These are phyloP conservation scores for Capitulum mitella DNA, from an alignment of 2,888 invertebrate genomes.

Conservation along the genomic window DNA sequence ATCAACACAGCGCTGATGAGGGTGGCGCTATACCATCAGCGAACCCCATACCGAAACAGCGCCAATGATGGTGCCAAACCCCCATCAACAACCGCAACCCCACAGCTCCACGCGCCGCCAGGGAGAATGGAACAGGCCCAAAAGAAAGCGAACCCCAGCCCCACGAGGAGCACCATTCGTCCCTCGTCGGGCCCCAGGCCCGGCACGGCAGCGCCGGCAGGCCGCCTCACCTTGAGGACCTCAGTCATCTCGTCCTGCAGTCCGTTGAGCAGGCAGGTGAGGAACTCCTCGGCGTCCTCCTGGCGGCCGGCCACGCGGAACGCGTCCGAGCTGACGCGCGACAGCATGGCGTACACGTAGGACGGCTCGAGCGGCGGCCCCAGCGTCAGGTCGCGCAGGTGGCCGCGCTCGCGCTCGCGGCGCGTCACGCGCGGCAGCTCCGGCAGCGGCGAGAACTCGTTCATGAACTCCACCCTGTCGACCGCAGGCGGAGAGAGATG, in stretches of 20 bases:
- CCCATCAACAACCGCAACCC: no score
- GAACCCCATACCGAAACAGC: no score
- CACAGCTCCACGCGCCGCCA: no score
- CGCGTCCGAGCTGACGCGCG: slow-evolving; percentile 61
- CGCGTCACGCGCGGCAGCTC: slow-evolving; percentile 28
- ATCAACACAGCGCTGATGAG: no score
- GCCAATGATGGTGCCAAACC: no score
- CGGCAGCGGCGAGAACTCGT: slow-evolving; percentile 56
- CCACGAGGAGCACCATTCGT: no score
- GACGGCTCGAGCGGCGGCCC: slow-evolving; percentile 86
- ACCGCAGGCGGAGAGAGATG: no score
- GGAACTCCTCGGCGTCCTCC: slow-evolving; percentile 95
- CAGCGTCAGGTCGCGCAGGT: slow-evolving; percentile 40
- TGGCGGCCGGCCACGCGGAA: slow-evolving; percentile 72
- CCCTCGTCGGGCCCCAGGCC: no score
- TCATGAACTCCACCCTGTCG: slow-evolving; percentile 31
- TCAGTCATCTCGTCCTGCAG: slow-evolving; percentile 86
- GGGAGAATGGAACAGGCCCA: no score
- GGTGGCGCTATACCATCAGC: no score
- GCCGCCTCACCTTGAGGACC: slow-evolving; percentile 28
- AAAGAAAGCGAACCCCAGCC: no score
- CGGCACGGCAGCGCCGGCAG: no score
- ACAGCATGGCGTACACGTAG: slow-evolving; percentile 75
- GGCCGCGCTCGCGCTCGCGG: slow-evolving; percentile 27
- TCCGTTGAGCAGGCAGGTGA: slow-evolving; percentile 84